These are phyloP conservation scores for Meandrina meandrites DNA, from an alignment of 92 coral and sea anemone species.

Conservation along the genomic window DNA sequence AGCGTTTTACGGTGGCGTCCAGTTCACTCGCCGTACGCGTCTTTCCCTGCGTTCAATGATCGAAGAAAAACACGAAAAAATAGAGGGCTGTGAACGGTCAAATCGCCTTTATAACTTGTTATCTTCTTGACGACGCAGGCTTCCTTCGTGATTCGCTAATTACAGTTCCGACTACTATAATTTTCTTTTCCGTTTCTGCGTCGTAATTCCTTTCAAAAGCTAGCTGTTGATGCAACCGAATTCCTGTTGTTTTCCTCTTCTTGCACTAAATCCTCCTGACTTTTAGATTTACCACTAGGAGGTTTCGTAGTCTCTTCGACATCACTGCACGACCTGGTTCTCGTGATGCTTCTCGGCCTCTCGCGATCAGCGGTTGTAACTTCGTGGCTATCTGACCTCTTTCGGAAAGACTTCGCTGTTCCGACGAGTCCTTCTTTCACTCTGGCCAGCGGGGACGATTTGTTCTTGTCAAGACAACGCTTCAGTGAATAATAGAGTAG, in stretches of 20 bases:
- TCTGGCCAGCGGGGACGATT: constrained; percentile 61
- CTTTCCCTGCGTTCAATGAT: too few relatives aligned
- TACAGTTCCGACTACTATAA: neutral
- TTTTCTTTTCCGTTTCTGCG: neutral
- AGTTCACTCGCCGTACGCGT: too few relatives aligned
- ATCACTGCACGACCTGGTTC: constrained; percentile 28
- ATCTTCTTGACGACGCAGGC: neutral
- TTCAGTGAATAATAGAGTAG: constrained; percentile 72
- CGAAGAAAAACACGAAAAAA: too few relatives aligned
- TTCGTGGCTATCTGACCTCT: constrained; percentile 48
- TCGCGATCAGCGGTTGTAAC: constrained; percentile 15
- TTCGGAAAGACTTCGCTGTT: constrained; percentile 75
- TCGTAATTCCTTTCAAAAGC: constrained; percentile 6
- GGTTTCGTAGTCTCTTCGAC: constrained; percentile 16
- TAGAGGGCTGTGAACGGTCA: too few relatives aligned
- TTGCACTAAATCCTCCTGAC: constrained; percentile 28
- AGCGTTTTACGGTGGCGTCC: too few relatives aligned
- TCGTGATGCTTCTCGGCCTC: constrained; percentile 3
- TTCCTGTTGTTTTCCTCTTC: constrained; percentile 5
- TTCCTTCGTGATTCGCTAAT: neutral
- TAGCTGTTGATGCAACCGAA: constrained; percentile 33
- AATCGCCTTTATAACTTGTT: too few relatives aligned
- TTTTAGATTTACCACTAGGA: constrained; percentile 16
- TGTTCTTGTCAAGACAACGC: constrained; percentile 62
- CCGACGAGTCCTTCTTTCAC: constrained; percentile 79